phyloP scores from a whole-genome alignment of 2,113 vertebrate genomes.

The Platysteira castanea region DNA sequence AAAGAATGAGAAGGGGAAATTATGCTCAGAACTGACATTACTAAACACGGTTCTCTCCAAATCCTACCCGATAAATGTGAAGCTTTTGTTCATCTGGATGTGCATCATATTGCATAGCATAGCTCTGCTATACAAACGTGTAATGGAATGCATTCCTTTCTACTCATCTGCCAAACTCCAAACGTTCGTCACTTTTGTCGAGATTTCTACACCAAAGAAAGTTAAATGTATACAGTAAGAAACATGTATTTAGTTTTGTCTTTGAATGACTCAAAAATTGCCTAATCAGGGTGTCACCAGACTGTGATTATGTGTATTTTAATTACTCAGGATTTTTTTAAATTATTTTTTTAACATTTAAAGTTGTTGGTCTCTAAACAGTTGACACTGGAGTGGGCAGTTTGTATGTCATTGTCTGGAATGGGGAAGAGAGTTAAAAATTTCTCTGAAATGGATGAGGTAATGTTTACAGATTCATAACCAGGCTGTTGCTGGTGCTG shows the following conservation, averaged over 20 bases:
- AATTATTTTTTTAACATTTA: background rate
- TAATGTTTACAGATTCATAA: background rate
- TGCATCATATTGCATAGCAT: accelerated
- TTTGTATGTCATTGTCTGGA: background rate
- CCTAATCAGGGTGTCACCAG: background rate
- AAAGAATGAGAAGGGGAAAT: background rate
- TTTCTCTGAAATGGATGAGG: background rate
- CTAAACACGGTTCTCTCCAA: background rate
- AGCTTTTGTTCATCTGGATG: background rate
- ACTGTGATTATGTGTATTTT: background rate
- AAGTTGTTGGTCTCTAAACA: background rate
- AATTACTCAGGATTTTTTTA: background rate
- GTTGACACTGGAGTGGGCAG: background rate
- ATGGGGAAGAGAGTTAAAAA: background rate
- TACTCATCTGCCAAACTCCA: background rate
- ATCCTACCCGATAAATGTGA: accelerated
- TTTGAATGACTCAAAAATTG: background rate
- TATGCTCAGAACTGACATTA: background rate
- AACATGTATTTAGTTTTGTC: background rate
- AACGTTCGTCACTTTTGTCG: background rate
- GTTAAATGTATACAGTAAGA: background rate
- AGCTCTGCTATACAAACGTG: background rate
- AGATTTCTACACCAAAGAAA: background rate
- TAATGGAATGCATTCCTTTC: background rate
- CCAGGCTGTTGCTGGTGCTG: background rate